Percentiles rank a stretch among this genome's conserved stretches.
phyloP scores from a whole-genome alignment of 1,140 invertebrate species.

The Mactra quadrangularis region DNA sequence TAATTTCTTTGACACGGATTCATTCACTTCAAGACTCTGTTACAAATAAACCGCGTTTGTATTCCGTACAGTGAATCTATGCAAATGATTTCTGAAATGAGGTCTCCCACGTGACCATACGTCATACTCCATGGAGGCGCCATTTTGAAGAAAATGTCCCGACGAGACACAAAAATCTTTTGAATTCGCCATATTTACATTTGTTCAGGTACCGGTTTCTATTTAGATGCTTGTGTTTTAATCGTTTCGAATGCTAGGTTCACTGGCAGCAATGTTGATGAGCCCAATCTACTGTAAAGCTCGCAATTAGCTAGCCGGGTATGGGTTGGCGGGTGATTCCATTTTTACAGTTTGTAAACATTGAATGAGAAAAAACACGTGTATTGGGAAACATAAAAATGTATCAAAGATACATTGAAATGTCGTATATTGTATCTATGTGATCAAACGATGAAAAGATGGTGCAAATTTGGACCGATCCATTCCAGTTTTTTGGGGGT shows the following conservation, averaged over 20 bases:
- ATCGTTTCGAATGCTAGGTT: too few species aligned
- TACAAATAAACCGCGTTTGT: too few species aligned
- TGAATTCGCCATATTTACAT: neutral
- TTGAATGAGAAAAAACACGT: slow-evolving; percentile 45
- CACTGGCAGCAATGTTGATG: too few species aligned
- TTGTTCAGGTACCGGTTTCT: neutral
- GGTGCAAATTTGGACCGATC: slow-evolving; percentile 27
- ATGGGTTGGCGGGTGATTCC: slow-evolving; percentile 55
- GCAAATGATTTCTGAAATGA: slow-evolving; percentile 15
- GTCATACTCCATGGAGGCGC: slow-evolving; percentile 25
- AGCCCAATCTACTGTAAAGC: neutral
- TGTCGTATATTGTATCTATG: neutral
- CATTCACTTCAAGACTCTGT: too few species aligned
- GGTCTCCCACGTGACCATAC: slow-evolving; percentile 6
- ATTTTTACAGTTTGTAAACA: slow-evolving; percentile 58
- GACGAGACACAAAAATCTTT: slow-evolving; percentile 2
- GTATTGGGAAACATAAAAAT: neutral
- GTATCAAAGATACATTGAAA: neutral
- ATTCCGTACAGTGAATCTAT: neutral
- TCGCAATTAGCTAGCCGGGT: slow-evolving; percentile 10
- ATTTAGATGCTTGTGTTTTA: too few species aligned
- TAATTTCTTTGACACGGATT: too few species aligned
- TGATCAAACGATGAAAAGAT: neutral
- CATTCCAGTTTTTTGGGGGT: slow-evolving; percentile 40
- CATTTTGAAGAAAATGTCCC: slow-evolving; percentile 43